These are phyloP conservation scores for Barnardius zonarius DNA, from an alignment of 2,113 vertebrate species.

Conservation along the genomic window DNA sequence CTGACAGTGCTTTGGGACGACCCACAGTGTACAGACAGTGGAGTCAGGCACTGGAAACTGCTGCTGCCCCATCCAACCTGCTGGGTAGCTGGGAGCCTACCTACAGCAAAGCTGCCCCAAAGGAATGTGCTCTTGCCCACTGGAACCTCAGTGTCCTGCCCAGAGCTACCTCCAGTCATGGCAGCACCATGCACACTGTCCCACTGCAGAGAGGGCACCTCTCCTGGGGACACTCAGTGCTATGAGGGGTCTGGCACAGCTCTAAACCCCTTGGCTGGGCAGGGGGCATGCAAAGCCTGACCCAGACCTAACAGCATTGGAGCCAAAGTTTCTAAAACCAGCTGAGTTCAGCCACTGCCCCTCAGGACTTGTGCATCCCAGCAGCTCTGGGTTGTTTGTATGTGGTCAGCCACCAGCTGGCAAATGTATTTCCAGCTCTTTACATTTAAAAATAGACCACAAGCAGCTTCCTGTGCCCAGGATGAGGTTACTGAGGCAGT, in stretches of 20 bases:
- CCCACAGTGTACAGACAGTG: accelerated
- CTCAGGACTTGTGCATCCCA: background rate
- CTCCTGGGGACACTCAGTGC: background rate
- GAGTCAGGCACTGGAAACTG: background rate
- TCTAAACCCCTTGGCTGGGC: background rate
- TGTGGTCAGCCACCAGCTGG: background rate
- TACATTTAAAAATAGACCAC: constrained; percentile 11
- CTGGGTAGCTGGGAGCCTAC: background rate
- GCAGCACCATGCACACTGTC: background rate
- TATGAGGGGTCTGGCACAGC: accelerated
- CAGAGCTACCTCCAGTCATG: background rate
- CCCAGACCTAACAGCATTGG: background rate
- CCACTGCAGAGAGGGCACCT: background rate
- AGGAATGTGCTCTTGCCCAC: accelerated
- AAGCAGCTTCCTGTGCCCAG: background rate
- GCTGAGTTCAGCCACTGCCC: background rate
- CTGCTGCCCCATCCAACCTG: background rate
- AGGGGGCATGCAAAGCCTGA: background rate
- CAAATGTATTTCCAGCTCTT: background rate
- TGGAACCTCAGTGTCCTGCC: background rate
- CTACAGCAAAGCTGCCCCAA: background rate
- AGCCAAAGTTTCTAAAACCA: background rate
- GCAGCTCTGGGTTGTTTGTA: background rate
- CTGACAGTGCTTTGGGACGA: background rate
- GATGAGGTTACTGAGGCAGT: background rate